Evolutionary conservation across 2,797 vertebrate genomes (phyloP).

Genomic region (Darevskia nairensis): DNA sequence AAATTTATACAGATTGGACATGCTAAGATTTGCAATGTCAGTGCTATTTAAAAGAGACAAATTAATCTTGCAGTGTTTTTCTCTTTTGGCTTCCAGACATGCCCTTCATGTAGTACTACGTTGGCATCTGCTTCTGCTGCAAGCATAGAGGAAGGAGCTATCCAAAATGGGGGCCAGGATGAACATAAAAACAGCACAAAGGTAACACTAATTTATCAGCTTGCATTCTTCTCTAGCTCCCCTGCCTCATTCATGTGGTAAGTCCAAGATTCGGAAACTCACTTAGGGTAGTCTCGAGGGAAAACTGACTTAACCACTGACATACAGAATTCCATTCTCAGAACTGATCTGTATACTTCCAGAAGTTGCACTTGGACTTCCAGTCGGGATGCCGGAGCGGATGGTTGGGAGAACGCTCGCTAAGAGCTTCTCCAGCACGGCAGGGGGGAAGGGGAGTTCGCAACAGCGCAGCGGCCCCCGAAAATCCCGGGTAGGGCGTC

Average conservation of each 20-base stretch:
- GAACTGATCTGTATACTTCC: not conserved
- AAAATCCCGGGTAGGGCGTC: no score
- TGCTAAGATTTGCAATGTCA: not conserved
- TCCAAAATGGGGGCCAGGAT: conserved; percentile 89
- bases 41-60: conserved; percentile 19
- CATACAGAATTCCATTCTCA: not conserved
- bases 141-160: conserved; percentile 81
- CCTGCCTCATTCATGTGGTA: conserved; percentile 16
- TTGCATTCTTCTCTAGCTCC: conserved; percentile 27
- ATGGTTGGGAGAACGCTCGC: no score
- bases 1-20: not conserved
- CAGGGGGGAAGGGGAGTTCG: no score
- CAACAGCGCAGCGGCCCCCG: no score
- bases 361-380: not conserved
- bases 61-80: conserved; percentile 43
- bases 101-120: conserved; percentile 85
- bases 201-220: conserved; percentile 75
- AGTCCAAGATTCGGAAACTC: not conserved
- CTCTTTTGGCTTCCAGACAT: conserved; percentile 80
- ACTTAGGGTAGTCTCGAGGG: not conserved
- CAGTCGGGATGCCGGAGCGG: no score
- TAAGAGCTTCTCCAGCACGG: no score
- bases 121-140: conserved; percentile 82
- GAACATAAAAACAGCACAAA: conserved; percentile 85
- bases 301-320: not conserved